Conservation (phyloP, 2,888 invertebrate genomes). For the Alviniconcha strummeri region DNA sequence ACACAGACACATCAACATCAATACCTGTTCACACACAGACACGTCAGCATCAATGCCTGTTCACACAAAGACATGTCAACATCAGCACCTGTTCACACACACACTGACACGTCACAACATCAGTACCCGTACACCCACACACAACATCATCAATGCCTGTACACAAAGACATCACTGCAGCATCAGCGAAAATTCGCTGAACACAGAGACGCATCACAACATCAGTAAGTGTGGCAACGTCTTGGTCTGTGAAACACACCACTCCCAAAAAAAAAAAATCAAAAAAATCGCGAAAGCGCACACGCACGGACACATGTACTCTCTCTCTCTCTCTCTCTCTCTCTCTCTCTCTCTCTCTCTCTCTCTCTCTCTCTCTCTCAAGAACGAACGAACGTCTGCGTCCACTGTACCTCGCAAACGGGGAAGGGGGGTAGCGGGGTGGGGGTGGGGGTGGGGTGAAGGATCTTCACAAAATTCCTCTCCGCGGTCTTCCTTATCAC, state of each 20-base stretch:
- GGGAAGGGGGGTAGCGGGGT: too few relatives aligned
- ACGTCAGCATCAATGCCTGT: not conserved
- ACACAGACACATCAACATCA: not conserved
- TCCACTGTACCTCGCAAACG: too few relatives aligned
- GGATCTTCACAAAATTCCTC: too few relatives aligned
- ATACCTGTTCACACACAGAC: too few relatives aligned
- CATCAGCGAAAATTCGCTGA: too few relatives aligned
- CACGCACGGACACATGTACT: not conserved
- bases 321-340: slow-evolving; percentile 4
- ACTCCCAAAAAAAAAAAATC: not conserved
- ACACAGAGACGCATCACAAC: not conserved
- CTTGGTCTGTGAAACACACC: too few relatives aligned
- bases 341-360: slow-evolving; percentile 11
- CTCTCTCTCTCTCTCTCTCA: not conserved
- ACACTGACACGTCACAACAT: not conserved
- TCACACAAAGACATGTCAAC: not conserved
- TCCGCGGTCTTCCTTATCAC: too few relatives aligned
- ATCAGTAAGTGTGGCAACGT: too few relatives aligned
- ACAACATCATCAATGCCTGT: too few relatives aligned
- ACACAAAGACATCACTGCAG: too few relatives aligned
- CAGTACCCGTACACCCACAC: too few relatives aligned
- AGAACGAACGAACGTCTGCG: not conserved
- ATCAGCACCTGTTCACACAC: not conserved
- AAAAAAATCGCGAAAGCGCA: not conserved
- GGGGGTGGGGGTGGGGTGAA: too few relatives aligned